Conservation (phyloP, 2,888 invertebrate genomes). For the Microplitis deprimator region DNA sequence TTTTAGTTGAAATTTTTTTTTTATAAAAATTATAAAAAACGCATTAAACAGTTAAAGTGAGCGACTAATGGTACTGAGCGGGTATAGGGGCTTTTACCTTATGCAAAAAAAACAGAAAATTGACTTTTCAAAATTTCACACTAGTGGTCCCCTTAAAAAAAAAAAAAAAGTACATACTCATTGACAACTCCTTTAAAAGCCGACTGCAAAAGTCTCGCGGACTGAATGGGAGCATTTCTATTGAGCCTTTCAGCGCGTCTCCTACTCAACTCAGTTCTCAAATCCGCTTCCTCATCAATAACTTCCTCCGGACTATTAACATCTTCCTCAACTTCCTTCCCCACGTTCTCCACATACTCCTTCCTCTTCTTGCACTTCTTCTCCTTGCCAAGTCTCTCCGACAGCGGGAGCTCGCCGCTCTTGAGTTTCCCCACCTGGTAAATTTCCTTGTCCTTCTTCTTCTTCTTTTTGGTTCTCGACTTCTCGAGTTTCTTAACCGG, state of each 20-base stretch:
- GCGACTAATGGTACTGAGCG: no score
- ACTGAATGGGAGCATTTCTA: conserved; percentile 67
- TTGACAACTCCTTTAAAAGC: conserved; percentile 74
- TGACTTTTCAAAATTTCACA: neutral
- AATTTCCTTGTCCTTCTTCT: conserved; percentile 70
- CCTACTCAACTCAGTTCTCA: conserved; percentile 73
- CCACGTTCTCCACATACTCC: conserved; percentile 40
- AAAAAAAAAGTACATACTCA: conserved; percentile 65
- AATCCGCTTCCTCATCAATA: conserved; percentile 70
- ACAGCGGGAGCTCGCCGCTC: conserved; percentile 58
- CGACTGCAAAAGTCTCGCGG: conserved; percentile 73
- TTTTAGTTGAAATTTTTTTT: no score
- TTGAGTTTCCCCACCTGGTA: conserved; percentile 71
- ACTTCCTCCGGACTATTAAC: conserved; percentile 57
- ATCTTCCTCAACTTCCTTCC: conserved; percentile 43
- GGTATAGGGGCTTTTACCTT: no score
- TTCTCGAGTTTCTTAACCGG: conserved; percentile 64
- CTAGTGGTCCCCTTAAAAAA: neutral
- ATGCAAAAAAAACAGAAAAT: neutral
- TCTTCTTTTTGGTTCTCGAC: conserved; percentile 71
- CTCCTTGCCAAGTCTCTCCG: conserved; percentile 64
- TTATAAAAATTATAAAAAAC: no score
- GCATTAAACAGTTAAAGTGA: no score
- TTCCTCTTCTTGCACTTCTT: conserved; percentile 64
- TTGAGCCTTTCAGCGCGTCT: conserved; percentile 73